A percentile compares a stretch with the other conserved stretches of the same genome.
phyloP scores from a whole-genome alignment of 2,888 invertebrate species.

The Chesias legatella region DNA sequence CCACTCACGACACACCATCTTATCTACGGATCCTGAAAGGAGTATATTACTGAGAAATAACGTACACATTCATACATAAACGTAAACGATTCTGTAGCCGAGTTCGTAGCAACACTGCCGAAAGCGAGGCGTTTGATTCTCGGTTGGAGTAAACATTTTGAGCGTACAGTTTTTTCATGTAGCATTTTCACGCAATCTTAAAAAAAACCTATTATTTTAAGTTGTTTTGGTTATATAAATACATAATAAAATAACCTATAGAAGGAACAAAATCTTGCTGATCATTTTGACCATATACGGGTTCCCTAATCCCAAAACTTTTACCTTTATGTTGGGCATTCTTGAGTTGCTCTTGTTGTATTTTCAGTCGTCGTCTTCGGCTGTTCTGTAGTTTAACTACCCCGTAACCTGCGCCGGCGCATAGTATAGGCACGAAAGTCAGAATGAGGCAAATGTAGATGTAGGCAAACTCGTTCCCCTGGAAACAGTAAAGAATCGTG shows the following conservation, averaged over 20 bases:
- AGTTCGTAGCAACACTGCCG: too few relatives aligned
- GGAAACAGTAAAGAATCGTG: conserved; percentile 38
- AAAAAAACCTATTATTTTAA: too few relatives aligned
- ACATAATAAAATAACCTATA: too few relatives aligned
- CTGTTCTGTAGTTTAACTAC: conserved; percentile 95
- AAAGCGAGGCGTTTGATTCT: too few relatives aligned
- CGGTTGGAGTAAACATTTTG: too few relatives aligned
- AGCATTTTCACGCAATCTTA: too few relatives aligned
- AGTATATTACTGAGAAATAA: too few relatives aligned
- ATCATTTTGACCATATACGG: not conserved
- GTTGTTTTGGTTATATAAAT: too few relatives aligned
- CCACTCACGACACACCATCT: conserved; percentile 97
- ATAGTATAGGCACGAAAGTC: conserved; percentile 94
- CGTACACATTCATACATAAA: too few relatives aligned
- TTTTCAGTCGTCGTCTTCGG: conserved; percentile 88
- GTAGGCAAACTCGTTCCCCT: conserved; percentile 98
- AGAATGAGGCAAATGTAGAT: conserved; percentile 96
- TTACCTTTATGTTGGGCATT: conserved; percentile 75
- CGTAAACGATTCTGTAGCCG: too few relatives aligned
- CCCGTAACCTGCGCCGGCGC: conserved; percentile 95
- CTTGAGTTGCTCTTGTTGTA: conserved; percentile 87
- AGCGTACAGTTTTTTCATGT: too few relatives aligned
- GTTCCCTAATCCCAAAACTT: not conserved
- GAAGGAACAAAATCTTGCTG: too few relatives aligned
- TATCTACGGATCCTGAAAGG: conserved; percentile 86